Conservation (phyloP, 2,888 invertebrate species). For the Macaria notata region DNA sequence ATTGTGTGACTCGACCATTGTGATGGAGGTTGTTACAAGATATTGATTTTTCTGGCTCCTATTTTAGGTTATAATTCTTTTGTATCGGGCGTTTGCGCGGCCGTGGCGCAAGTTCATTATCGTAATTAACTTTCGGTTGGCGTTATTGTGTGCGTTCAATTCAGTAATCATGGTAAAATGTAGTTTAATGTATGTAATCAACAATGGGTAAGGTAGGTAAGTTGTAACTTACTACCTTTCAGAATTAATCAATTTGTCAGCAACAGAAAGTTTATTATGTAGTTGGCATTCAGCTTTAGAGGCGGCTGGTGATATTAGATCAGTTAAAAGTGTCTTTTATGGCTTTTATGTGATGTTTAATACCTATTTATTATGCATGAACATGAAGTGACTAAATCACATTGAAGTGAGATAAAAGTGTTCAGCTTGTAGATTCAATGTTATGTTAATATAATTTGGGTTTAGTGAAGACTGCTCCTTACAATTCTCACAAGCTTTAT, state of each 20-base stretch:
- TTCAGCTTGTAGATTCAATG: too few relatives aligned
- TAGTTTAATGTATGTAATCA: constrained; percentile 41
- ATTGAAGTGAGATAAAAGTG: too few relatives aligned
- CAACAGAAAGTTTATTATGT: neutral
- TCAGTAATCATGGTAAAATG: constrained; percentile 62
- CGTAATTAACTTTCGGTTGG: constrained; percentile 54
- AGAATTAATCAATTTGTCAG: constrained; percentile 11
- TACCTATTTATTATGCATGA: too few relatives aligned
- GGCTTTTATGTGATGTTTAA: too few relatives aligned
- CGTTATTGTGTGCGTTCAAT: constrained; percentile 53
- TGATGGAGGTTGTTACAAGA: constrained; percentile 56
- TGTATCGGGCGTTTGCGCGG: constrained; percentile 62
- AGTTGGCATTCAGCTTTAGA: constrained; percentile 6
- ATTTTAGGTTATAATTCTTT: constrained; percentile 74
- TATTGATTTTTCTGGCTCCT: constrained; percentile 76
- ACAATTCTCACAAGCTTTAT: too few relatives aligned
- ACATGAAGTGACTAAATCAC: too few relatives aligned
- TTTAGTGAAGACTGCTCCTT: too few relatives aligned
- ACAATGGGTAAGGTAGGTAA: constrained; percentile 23
- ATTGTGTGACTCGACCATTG: constrained; percentile 54
- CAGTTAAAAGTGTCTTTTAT: too few relatives aligned
- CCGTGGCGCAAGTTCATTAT: constrained; percentile 59
- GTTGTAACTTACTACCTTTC: constrained; percentile 8
- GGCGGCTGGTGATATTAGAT: constrained; percentile 1
- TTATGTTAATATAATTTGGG: too few relatives aligned